Evolutionary conservation across 2,888 invertebrate species (phyloP).

Genomic region (Lithophane socia): DNA sequence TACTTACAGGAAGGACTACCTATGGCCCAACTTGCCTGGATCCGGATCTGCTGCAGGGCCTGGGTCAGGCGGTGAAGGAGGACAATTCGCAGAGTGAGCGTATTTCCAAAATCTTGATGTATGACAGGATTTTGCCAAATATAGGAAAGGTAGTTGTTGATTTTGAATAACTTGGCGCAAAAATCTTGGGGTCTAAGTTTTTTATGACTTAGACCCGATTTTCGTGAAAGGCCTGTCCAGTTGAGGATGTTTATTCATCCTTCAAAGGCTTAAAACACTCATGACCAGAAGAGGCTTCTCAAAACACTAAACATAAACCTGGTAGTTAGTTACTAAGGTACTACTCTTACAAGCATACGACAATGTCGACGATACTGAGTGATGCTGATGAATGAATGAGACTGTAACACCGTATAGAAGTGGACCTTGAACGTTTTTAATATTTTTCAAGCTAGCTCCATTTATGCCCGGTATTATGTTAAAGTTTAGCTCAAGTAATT

Average conservation of each 20-base stretch:
- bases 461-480: background rate
- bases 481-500: background rate
- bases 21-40: slow-evolving; percentile 90
- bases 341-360: too few relatives aligned
- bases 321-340: background rate
- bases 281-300: background rate
- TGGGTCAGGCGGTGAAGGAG: slow-evolving; percentile 27
- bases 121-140: background rate
- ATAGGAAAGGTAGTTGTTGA: background rate
- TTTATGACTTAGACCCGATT: background rate
- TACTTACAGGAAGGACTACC: slow-evolving; percentile 91
- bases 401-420: background rate
- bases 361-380: background rate
- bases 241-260: background rate
- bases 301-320: background rate
- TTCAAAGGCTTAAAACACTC: background rate
- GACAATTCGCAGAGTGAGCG: slow-evolving; percentile 36
- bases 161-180: background rate
- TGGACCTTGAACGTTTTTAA: background rate
- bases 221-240: background rate
- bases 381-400: background rate
- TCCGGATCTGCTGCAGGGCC: slow-evolving; percentile 30
- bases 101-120: background rate
- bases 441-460: background rate
- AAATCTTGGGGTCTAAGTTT: background rate